Evolutionary conservation across 37 sponge, comb jelly and placozoan genomes (phyloP).

Genomic region (Halichondria panicea): DNA sequence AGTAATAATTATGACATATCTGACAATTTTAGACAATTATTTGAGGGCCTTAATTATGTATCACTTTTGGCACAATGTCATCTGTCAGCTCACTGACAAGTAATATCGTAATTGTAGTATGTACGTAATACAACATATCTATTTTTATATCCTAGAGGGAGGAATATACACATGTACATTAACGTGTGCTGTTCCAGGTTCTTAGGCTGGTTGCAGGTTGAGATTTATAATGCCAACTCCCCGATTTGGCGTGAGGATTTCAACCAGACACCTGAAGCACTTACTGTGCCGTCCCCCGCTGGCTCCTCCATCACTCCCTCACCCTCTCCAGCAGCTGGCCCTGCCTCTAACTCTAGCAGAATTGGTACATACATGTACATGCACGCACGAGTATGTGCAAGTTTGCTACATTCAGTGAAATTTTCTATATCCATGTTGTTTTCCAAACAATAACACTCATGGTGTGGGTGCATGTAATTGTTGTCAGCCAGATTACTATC

Average conservation of each 20-base stretch:
- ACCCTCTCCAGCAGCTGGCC: slow-evolving; percentile 51
- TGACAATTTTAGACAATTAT: no score
- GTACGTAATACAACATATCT: no score
- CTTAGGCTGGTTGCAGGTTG: slow-evolving; percentile 52
- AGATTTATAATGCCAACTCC: slow-evolving; percentile 53
- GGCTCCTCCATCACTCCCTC: slow-evolving; percentile 50
- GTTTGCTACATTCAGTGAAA: neutral
- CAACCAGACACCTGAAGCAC: slow-evolving; percentile 51
- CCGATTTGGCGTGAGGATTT: slow-evolving; percentile 80
- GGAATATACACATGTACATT: no score
- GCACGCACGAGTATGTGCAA: neutral
- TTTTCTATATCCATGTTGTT: no score
- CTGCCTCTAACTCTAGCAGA: slow-evolving; percentile 24
- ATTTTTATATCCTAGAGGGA: no score
- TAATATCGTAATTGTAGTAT: no score
- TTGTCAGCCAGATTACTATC: neutral
- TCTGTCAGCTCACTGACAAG: no score
- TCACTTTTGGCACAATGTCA: no score
- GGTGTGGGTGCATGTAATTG: no score
- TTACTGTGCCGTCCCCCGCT: slow-evolving; percentile 62
- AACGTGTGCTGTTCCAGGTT: slow-evolving; percentile 41
- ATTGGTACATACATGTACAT: neutral
- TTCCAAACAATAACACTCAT: no score
- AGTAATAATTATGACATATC: no score
- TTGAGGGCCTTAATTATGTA: no score